Evolutionary conservation across 2,888 invertebrate species (phyloP).

Genomic region (Linyphia triangularis): DNA sequence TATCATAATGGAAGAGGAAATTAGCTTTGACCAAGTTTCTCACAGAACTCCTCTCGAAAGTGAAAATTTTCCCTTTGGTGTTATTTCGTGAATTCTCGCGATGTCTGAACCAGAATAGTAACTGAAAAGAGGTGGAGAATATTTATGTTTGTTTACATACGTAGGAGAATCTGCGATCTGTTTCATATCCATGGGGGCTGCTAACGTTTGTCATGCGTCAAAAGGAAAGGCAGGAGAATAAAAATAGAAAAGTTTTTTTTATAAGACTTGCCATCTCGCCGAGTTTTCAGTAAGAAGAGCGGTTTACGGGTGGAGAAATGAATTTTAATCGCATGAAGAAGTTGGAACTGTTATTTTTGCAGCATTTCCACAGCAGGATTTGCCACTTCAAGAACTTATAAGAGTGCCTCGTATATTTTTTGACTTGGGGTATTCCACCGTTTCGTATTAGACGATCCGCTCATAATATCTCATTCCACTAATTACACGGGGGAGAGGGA

Average conservation of each 20-base stretch:
- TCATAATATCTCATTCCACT: no score
- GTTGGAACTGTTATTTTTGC: background rate
- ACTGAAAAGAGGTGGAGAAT: slow-evolving; percentile 16
- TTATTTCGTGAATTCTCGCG: background rate
- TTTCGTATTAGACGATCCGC: no score
- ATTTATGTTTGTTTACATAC: slow-evolving; percentile 53
- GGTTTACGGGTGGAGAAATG: background rate
- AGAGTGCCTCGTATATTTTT: no score
- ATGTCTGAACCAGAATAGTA: slow-evolving; percentile 41
- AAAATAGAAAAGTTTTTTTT: slow-evolving; percentile 19
- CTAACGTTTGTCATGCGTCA: slow-evolving; percentile 56
- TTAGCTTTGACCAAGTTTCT: no score
- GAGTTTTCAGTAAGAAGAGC: background rate
- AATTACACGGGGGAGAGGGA: no score
- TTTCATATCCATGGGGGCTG: slow-evolving; percentile 53
- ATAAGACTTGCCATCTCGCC: background rate
- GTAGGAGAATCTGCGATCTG: slow-evolving; percentile 48
- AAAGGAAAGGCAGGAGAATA: slow-evolving; percentile 21
- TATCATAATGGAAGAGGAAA: no score
- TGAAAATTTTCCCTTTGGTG: background rate
- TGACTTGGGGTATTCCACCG: no score
- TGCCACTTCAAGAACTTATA: background rate
- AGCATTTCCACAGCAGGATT: background rate
- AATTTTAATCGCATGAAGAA: background rate
- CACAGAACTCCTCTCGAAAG: background rate